Base-by-base conservation (phyloP, 1,140 invertebrate species). In the Nasonia longicornis region DNA sequence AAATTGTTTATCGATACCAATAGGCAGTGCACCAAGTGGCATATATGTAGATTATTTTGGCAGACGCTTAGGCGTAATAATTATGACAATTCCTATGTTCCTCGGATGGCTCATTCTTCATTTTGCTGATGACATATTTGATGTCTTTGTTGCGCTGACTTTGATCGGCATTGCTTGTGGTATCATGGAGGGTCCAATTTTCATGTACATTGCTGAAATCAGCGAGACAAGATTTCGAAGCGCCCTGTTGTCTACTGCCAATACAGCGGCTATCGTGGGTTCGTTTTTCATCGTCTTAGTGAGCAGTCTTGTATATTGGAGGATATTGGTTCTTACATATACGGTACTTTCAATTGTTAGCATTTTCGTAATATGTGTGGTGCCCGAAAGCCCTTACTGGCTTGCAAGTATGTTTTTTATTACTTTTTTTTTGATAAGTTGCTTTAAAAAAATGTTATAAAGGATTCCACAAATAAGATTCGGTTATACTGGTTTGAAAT, bases 351-450 rank as follows among this genome's bases (percentile, higher is more conserved):
- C 71, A 0, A n/a, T 73, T n/a, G 7, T 73, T 26, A 20, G 71
- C 35, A 42, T 73, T 26, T 2, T 48, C 6, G n/a, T 20, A 4
- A 8, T 73, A 22, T 16, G 4, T 26, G 1, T 45, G 2, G 20
- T 73, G 3, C 71, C 71, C 0, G 71, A 73, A 38, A 73, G 38
- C 42, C 71, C 71, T 6, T 31, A 73, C n/a, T 73, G 71, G 71
- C 42, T 73, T 45, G 71, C 71, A 73, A 22, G 71, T 73, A 52
- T 52, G 48, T 52, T 11, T 20, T 14, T 42, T 8, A 42, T 42
- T 42, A 42, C 38, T 42, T 42, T 8, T 10, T 8, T 42, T 42
- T 8, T 42, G 26, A 42, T 35, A 35, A 35, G 31, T 35, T 35
- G 31, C 4, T 35, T 35, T 35, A 35, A 35, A 35, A 26, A 6